A percentile compares a stretch with the other conserved stretches of the same genome.
Conservation (phyloP, 2,888 invertebrate genomes). For the Apodemia duryi region DNA sequence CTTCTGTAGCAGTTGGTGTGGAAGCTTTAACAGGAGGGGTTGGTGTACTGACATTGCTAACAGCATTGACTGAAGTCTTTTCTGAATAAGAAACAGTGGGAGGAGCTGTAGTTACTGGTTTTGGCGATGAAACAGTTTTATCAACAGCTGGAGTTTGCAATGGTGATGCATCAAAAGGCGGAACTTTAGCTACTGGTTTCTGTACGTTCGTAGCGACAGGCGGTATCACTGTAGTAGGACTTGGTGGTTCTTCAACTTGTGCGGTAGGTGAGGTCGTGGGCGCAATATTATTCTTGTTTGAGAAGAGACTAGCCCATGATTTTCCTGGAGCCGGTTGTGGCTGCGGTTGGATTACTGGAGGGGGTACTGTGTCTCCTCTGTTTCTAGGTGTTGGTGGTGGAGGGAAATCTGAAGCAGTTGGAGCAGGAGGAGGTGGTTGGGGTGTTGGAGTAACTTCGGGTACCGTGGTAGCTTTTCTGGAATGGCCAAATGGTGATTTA, state of each 20-base stretch:
- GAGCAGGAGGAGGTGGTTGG: slow-evolving; percentile 65
- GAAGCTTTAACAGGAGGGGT: slow-evolving; percentile 38
- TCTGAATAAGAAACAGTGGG: slow-evolving; percentile 55
- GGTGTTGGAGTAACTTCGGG: slow-evolving; percentile 58
- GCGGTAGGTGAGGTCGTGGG: slow-evolving; percentile 36
- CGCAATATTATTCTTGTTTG: slow-evolving; percentile 48
- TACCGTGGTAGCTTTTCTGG: slow-evolving; percentile 50
- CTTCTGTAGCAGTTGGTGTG: slow-evolving; percentile 36
- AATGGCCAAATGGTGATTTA: slow-evolving; percentile 69
- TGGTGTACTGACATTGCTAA: slow-evolving; percentile 41
- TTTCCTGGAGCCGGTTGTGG: slow-evolving; percentile 69
- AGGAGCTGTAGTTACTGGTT: slow-evolving; percentile 32
- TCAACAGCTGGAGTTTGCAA: slow-evolving; percentile 47
- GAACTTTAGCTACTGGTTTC: slow-evolving; percentile 81
- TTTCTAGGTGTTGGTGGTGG: slow-evolving; percentile 69
- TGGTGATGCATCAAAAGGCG: slow-evolving; percentile 78
- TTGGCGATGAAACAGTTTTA: slow-evolving; percentile 45
- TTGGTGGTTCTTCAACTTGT: slow-evolving; percentile 51
- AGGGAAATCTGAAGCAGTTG: slow-evolving; percentile 75
- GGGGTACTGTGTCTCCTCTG: slow-evolving; percentile 53
- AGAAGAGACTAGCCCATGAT: slow-evolving; percentile 85
- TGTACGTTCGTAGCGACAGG: slow-evolving; percentile 53
- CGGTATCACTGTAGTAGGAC: slow-evolving; percentile 47
- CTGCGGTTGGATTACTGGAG: slow-evolving; percentile 52
- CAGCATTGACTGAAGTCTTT: slow-evolving; percentile 58